Evolutionary conservation across 1,140 invertebrate genomes (phyloP).

Genomic region (Thrips palmi): DNA sequence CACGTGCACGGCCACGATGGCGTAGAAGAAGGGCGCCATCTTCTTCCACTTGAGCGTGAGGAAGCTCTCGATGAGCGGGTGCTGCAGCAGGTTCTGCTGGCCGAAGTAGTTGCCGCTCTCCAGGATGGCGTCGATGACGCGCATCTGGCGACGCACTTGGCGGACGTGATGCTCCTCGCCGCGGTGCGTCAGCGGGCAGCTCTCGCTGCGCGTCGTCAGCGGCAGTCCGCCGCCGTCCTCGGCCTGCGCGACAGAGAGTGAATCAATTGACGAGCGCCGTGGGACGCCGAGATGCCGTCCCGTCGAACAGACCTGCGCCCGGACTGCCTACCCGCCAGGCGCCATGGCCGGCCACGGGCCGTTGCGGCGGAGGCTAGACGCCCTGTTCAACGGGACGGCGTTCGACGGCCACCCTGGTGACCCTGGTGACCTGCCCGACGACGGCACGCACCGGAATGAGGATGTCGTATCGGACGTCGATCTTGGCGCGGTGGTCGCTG

Average conservation of each 20-base stretch:
- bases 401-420: too few species aligned
- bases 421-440: slow-evolving; percentile 24
- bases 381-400: too few species aligned
- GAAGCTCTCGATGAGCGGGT: slow-evolving; percentile 28
- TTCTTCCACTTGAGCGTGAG: slow-evolving; percentile 27
- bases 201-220: too few species aligned
- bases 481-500: slow-evolving; percentile 25
- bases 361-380: too few species aligned
- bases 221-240: too few species aligned
- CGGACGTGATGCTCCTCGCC: not conserved
- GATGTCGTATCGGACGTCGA: slow-evolving; percentile 27
- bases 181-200: slow-evolving; percentile 1
- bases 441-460: slow-evolving; percentile 23
- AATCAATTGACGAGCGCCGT: too few species aligned
- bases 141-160: slow-evolving; percentile 21
- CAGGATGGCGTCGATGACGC: slow-evolving; percentile 28
- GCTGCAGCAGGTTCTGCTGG: slow-evolving; percentile 26
- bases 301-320: too few species aligned
- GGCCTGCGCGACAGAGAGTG: too few species aligned
- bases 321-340: too few species aligned
- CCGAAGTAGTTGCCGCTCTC: slow-evolving; percentile 27
- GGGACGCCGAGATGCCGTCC: too few species aligned
- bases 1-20: slow-evolving; percentile 23
- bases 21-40: slow-evolving; percentile 24
- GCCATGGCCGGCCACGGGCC: too few species aligned